Evolutionary conservation across 2,888 invertebrate species (phyloP).

Genomic region (Conus canariensis): DNA sequence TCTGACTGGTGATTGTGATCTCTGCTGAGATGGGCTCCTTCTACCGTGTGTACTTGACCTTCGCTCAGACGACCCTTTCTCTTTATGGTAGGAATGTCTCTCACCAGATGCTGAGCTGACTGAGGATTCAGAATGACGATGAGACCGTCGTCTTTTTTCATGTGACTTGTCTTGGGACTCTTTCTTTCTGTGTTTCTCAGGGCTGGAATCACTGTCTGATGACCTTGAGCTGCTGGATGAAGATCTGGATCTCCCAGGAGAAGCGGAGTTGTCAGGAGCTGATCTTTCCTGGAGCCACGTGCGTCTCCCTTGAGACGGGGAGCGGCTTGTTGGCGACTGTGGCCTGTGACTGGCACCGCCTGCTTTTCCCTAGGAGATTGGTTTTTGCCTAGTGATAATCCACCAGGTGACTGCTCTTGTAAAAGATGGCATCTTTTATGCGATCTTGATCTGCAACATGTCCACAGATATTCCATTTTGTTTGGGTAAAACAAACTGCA

Average conservation of each 20-base stretch:
- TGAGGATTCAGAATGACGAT: too few species aligned
- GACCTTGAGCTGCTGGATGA: not conserved
- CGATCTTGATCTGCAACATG: not conserved
- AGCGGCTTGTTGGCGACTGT: not conserved
- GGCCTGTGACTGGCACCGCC: not conserved
- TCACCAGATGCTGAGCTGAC: not conserved
- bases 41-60: not conserved
- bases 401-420: not conserved
- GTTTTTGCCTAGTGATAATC: not conserved
- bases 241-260: not conserved
- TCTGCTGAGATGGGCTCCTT: not conserved
- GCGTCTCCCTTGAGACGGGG: not conserved
- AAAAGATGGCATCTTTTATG: not conserved
- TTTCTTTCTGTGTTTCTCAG: not conserved
- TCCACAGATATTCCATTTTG: too few species aligned
- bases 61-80: not conserved
- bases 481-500: too few species aligned
- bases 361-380: not conserved
- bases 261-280: not conserved
- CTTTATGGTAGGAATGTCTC: not conserved
- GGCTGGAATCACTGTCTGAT: not conserved
- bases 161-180: not conserved
- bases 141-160: not conserved
- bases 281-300: slow-evolving; percentile 2
- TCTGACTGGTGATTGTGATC: not conserved